Conservation (phyloP, 2,888 invertebrate genomes). For the Amphipyra berbera region DNA sequence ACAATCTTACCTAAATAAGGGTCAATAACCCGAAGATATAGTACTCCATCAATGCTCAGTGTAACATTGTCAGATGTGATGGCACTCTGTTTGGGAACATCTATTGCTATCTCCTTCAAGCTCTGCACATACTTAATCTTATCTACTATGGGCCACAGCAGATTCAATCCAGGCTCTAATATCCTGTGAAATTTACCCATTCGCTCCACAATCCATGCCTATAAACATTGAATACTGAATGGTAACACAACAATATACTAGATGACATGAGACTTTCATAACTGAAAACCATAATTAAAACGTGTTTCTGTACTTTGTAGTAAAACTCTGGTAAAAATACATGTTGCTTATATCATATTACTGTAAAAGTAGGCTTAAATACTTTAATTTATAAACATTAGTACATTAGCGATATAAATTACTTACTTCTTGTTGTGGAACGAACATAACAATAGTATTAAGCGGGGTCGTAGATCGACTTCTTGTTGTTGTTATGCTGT, state of each 20-base stretch:
- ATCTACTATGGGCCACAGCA: slow-evolving; percentile 97
- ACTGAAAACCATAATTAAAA: too few species aligned
- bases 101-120: slow-evolving; percentile 99
- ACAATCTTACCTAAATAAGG: slow-evolving; percentile 93
- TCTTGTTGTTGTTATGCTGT: slow-evolving; percentile 77
- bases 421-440: slow-evolving; percentile 98
- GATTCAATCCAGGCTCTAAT: slow-evolving; percentile 98
- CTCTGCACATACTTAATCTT: slow-evolving; percentile 99
- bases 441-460: slow-evolving; percentile 98
- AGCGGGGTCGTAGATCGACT: slow-evolving; percentile 92
- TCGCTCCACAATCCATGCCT: slow-evolving; percentile 99
- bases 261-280: neutral
- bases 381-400: neutral
- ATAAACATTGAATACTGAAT: slow-evolving; percentile 60
- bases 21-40: slow-evolving; percentile 98
- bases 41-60: slow-evolving; percentile 98
- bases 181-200: slow-evolving; percentile 99
- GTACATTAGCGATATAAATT: neutral
- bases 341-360: too few species aligned
- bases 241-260: neutral
- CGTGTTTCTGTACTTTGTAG: neutral
- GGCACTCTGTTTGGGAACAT: slow-evolving; percentile 99
- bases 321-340: too few species aligned
- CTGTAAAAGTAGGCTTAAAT: too few species aligned
- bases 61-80: slow-evolving; percentile 99